These are phyloP conservation scores for Silurus aristotelis DNA, from an alignment of 2,797 vertebrate genomes.

Conservation along the genomic window DNA sequence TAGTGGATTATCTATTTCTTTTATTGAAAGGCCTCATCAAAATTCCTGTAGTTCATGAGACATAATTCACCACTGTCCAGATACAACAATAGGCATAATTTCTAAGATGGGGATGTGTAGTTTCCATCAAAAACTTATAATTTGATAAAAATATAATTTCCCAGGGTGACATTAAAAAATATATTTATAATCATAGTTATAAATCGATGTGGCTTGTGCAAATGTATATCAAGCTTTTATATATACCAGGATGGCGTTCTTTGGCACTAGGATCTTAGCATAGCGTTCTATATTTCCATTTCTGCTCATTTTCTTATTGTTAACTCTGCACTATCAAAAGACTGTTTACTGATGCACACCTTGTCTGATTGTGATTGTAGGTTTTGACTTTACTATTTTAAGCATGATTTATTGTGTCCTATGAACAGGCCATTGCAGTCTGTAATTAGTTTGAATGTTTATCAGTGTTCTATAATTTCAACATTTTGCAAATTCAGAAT, in stretches of 20 bases:
- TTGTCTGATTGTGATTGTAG: neutral
- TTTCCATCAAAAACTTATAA: neutral
- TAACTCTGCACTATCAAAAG: neutral
- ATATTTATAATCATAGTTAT: neutral
- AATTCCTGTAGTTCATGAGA: conserved; percentile 29
- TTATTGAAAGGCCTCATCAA: neutral
- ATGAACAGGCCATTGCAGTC: neutral
- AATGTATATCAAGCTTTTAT: neutral
- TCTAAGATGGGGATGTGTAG: neutral
- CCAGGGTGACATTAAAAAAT: neutral
- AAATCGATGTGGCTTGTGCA: neutral
- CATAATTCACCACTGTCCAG: conserved; percentile 16
- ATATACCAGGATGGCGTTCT: neutral
- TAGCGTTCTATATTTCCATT: neutral
- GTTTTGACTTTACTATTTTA: neutral
- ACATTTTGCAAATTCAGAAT: neutral
- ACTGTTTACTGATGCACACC: neutral
- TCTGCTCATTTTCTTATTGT: neutral
- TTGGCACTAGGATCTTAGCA: neutral
- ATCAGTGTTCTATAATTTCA: neutral
- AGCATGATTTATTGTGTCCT: neutral
- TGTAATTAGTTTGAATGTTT: neutral
- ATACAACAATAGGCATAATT: neutral
- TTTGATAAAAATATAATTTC: neutral
- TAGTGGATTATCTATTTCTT: neutral